Evolutionary conservation across 2,888 invertebrate species (phyloP).

Genomic region (Harmothoe impar): DNA sequence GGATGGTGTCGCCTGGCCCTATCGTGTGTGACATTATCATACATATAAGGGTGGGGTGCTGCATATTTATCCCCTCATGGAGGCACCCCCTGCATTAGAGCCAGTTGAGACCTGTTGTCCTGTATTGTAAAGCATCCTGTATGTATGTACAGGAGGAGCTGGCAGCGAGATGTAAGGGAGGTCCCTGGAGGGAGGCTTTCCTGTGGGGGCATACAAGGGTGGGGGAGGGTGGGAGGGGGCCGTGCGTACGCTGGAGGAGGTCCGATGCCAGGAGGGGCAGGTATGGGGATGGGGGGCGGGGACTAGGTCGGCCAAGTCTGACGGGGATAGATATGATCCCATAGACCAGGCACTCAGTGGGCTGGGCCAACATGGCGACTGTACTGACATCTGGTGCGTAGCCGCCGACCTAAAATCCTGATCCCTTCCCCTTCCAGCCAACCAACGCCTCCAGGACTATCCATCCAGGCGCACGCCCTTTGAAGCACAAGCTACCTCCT

Average conservation of each 20-base stretch:
- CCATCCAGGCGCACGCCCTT: neutral
- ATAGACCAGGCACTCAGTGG: neutral
- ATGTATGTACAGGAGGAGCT: no score
- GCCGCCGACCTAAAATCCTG: constrained; percentile 6
- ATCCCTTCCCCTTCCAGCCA: neutral
- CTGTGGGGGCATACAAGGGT: neutral
- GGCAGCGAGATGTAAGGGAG: no score
- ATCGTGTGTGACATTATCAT: no score
- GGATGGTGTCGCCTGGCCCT: no score
- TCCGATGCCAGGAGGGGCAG: neutral
- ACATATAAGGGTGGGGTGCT: no score
- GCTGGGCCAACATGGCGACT: constrained; percentile 39
- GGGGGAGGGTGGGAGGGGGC: neutral
- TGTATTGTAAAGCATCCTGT: no score
- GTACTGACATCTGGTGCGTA: constrained; percentile 48
- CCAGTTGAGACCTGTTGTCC: no score
- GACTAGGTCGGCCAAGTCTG: neutral
- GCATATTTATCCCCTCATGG: no score
- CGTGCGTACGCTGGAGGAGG: neutral
- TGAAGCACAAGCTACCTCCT: no score
- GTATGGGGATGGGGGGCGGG: constrained; percentile 22
- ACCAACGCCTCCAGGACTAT: neutral
- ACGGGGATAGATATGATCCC: constrained; percentile 35
- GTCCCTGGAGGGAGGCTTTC: no score
- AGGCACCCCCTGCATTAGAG: no score